Conservation (phyloP, 2,888 invertebrate genomes). For the Noctua janthina region DNA sequence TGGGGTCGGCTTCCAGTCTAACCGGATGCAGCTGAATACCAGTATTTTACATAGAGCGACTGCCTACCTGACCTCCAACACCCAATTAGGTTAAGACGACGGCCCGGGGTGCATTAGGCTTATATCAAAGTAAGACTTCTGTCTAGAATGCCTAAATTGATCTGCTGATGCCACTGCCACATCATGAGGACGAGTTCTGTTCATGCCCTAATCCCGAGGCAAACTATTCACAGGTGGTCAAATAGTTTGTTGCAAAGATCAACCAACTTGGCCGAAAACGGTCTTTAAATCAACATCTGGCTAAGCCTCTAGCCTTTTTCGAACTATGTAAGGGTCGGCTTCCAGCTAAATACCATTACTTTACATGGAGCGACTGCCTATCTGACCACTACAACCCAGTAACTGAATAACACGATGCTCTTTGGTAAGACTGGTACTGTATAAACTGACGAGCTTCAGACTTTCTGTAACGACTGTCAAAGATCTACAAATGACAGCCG, state of each 20-base stretch:
- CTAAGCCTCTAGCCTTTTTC: background rate
- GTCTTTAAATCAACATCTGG: background rate
- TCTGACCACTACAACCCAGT: background rate
- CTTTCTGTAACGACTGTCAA: background rate
- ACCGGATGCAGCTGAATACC: too few relatives aligned
- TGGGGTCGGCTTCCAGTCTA: too few relatives aligned
- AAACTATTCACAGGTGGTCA: background rate
- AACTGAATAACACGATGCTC: background rate
- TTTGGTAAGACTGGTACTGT: background rate
- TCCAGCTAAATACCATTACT: background rate
- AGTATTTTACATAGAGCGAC: too few relatives aligned
- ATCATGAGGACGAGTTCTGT: background rate
- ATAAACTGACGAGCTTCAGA: background rate
- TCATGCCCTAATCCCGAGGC: background rate
- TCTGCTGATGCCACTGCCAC: background rate
- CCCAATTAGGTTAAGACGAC: too few relatives aligned
- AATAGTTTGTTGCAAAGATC: background rate
- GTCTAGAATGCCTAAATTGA: background rate
- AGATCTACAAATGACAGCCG: background rate
- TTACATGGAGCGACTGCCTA: background rate
- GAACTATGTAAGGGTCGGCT: background rate
- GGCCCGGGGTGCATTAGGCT: background rate
- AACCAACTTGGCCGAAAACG: background rate
- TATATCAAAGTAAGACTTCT: background rate
- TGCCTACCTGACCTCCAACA: too few relatives aligned